A percentile compares a stretch with the other conserved stretches of the same genome.
These are phyloP conservation scores for Opisthocomus hoazin DNA, from an alignment of 2,113 vertebrate species.

Conservation along the genomic window DNA sequence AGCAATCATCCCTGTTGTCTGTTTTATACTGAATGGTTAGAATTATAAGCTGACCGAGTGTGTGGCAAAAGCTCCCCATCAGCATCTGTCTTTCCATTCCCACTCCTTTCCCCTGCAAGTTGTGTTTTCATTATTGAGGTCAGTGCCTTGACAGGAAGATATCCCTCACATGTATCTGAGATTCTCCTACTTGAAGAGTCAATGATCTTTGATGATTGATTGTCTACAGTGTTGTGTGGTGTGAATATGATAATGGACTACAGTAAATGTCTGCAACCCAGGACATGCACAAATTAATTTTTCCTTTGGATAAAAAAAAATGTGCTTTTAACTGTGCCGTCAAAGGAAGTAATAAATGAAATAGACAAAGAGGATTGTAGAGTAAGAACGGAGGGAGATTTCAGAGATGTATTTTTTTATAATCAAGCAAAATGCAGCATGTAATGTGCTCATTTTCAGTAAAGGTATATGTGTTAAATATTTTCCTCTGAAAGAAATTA, in stretches of 20 bases:
- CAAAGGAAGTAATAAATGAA: constrained; percentile 31
- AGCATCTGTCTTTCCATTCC: constrained; percentile 63
- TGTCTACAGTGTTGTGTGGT: neutral
- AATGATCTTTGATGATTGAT: constrained; percentile 44
- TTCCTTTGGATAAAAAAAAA: neutral
- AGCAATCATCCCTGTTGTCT: constrained; percentile 71
- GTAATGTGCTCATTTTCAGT: neutral
- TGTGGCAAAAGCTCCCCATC: constrained; percentile 50
- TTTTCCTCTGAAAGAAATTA: no score
- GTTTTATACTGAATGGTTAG: constrained; percentile 65
- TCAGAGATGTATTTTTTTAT: neutral
- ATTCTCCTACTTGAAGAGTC: constrained; percentile 20
- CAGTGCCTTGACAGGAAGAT: constrained; percentile 42
- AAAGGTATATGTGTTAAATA: neutral
- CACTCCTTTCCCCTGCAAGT: neutral
- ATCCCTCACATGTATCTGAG: neutral
- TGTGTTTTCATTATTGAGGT: constrained; percentile 55
- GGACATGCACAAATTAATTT: constrained; percentile 19
- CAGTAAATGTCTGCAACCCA: neutral
- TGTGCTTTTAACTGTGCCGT: constrained; percentile 20
- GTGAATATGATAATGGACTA: constrained; percentile 32
- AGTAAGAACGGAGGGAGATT: neutral
- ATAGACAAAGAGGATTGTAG: neutral
- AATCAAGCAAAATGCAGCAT: neutral
- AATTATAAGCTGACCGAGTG: constrained; percentile 61